Percentiles rank a stretch among this genome's conserved stretches.
Evolutionary conservation across 1,140 invertebrate species (phyloP).

Genomic region (Cydia strobilella): DNA sequence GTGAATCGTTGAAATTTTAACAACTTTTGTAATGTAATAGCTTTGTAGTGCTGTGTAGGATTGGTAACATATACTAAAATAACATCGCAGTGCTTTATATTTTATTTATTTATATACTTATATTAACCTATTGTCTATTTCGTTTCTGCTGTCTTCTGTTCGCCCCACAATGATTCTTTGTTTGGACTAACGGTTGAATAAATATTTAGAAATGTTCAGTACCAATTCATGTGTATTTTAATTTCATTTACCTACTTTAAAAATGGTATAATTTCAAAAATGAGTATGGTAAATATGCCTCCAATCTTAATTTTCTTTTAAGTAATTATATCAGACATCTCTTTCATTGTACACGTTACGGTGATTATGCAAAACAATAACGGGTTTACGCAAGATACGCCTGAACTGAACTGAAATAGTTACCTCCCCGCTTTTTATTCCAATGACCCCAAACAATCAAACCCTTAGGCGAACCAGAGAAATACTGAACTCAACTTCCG

Average conservation of each 20-base stretch:
- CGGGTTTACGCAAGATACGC: conserved; percentile 28
- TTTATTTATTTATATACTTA: too few relatives aligned
- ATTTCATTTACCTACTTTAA: too few relatives aligned
- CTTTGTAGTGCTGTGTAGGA: neutral
- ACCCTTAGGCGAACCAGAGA: neutral
- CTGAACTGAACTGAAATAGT: conserved; percentile 39
- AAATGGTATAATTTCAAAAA: too few relatives aligned
- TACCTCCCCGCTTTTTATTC: conserved; percentile 49
- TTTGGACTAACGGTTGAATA: too few relatives aligned
- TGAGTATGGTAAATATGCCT: neutral
- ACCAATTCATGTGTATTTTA: too few relatives aligned
- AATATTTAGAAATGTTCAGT: too few relatives aligned
- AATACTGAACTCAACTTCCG: too few relatives aligned
- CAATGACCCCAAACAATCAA: neutral
- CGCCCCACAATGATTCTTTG: too few relatives aligned
- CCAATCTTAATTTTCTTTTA: neutral
- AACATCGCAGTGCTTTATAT: too few relatives aligned
- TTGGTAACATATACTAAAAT: neutral
- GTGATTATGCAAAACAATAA: conserved; percentile 28
- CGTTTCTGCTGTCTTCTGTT: too few relatives aligned
- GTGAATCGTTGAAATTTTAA: neutral
- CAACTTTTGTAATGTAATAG: neutral
- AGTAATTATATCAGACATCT: neutral
- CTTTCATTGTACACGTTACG: neutral
- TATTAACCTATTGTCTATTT: too few relatives aligned